phyloP scores from a whole-genome alignment of 1,140 invertebrate species.

The Heliconius hewitsoni region DNA sequence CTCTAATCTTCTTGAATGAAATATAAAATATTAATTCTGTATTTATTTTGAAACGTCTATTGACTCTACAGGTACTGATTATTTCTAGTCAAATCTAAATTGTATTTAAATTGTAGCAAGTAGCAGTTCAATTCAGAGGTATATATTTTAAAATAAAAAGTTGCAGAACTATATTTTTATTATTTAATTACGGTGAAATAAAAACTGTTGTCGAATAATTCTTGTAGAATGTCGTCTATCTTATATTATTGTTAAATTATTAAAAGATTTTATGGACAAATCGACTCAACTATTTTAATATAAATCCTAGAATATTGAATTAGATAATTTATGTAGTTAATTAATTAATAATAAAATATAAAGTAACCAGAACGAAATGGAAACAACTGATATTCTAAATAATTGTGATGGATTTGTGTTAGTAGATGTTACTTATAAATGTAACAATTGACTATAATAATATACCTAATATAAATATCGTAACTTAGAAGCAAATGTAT shows the following conservation, averaged over 20 bases:
- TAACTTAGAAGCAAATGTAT: constrained; percentile 42
- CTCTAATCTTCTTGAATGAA: background rate
- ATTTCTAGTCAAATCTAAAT: constrained; percentile 76
- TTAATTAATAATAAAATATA: constrained; percentile 41
- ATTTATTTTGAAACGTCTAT: constrained; percentile 5
- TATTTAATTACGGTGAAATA: constrained; percentile 16
- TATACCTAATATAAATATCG: constrained; percentile 37
- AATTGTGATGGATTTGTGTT: constrained; percentile 80
- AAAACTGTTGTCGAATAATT: constrained; percentile 27
- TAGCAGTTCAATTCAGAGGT: constrained; percentile 29
- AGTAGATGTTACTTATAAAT: constrained; percentile 63
- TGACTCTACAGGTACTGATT: constrained; percentile 62
- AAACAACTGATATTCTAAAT: constrained; percentile 80
- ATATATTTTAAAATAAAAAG: constrained; percentile 23
- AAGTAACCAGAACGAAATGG: constrained; percentile 63
- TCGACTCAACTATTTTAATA: constrained; percentile 73
- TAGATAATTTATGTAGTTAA: constrained; percentile 44
- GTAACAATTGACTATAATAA: constrained; percentile 44
- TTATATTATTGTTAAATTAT: constrained; percentile 67
- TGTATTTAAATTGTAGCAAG: constrained; percentile 51
- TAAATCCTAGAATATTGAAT: constrained; percentile 47
- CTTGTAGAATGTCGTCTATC: constrained; percentile 38
- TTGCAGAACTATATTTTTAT: constrained; percentile 27
- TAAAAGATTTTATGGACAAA: constrained; percentile 80
- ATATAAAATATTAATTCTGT: background rate